Evolutionary conservation across 2,113 vertebrate genomes (phyloP), one percentile per base, ranked within the genome.

Genomic region (Chionis minor): DNA sequence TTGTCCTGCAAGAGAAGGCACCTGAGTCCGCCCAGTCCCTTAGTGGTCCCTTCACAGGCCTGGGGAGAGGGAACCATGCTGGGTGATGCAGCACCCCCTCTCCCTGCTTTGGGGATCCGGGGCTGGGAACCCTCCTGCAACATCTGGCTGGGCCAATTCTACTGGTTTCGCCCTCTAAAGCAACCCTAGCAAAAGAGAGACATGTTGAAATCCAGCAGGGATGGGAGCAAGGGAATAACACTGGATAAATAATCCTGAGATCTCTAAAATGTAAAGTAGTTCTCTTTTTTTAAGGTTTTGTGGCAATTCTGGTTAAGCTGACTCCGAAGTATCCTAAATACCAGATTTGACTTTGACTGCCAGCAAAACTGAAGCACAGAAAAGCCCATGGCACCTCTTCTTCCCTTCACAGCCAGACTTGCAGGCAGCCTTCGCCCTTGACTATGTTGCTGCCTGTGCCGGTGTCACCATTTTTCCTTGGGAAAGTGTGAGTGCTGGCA

Each of bases 91-190:
- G n/a, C 15, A 55, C 14, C 19, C 6, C 1, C 20, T 9, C 16
- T 20, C n/a, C 42, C 32, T 22, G 38, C 54, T 55, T 10, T 44
- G 42, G n/a, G 45, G 15, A 9, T 26, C 18, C 8, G 1, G 61
- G 42, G 14, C 3, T 67, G 78, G 82, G 54, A 44, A 47, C 13
- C 1, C 15, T n/a, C 47, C 58, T 35, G 26, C 44, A 33, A 14
- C 3, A 15, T 18, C 81, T 49, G 32, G 0, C 66, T 32, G 47
- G 52, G 27, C 10, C 5, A 0, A 0, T 30, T 22, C 5, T 22
- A 28, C 2, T 14, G 44, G 6, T 0, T 55, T 73, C n/a, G 15
- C 2, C 45, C 30, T 22, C 45, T 8, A 40, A 61, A 65, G 8
- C 26, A 71, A 54, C 19, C 4, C 35, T 12, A 27, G 73, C 3